These are phyloP conservation scores for Aphidius ervi DNA, from an alignment of 1,140 invertebrate species.

Conservation along the genomic window DNA sequence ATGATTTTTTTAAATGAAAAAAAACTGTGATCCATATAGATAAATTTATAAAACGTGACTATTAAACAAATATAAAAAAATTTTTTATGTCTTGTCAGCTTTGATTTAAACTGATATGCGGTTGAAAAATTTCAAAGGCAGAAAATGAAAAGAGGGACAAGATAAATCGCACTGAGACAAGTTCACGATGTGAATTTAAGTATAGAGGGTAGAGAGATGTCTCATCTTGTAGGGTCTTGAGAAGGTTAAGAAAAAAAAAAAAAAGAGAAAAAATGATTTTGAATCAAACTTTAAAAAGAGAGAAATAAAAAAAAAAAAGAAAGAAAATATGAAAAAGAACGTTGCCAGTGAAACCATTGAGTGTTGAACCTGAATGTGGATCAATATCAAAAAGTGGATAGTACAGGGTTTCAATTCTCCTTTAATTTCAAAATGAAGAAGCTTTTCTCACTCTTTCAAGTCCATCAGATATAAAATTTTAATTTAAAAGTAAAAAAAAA, in stretches of 20 bases:
- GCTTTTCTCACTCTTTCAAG: neutral
- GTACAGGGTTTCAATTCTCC: too few relatives aligned
- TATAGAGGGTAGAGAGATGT: conserved; percentile 2
- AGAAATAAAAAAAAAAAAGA: conserved; percentile 3
- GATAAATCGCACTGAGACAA: conserved; percentile 16
- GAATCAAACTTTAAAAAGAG: neutral
- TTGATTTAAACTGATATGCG: neutral
- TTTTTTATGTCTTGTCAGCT: neutral
- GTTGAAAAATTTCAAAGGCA: neutral
- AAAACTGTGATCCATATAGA: too few relatives aligned
- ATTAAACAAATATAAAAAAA: neutral
- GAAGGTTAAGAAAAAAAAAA: neutral
- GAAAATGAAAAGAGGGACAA: neutral
- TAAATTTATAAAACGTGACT: too few relatives aligned
- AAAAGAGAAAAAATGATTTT: neutral
- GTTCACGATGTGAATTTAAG: conserved; percentile 19
- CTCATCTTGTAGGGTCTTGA: conserved; percentile 7
- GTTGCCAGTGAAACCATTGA: conserved; percentile 18
- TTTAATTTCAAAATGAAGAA: neutral
- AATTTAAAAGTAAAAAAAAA: too few relatives aligned
- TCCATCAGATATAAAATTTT: too few relatives aligned
- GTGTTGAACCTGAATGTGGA: conserved; percentile 26
- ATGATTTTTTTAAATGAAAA: too few relatives aligned
- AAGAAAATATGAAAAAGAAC: conserved; percentile 9
- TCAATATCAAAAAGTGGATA: conserved; percentile 25